Percentiles rank a stretch among this genome's conserved stretches.
Conservation (phyloP, 2,113 vertebrate species). For the Xenotilapia caudafasciata region DNA sequence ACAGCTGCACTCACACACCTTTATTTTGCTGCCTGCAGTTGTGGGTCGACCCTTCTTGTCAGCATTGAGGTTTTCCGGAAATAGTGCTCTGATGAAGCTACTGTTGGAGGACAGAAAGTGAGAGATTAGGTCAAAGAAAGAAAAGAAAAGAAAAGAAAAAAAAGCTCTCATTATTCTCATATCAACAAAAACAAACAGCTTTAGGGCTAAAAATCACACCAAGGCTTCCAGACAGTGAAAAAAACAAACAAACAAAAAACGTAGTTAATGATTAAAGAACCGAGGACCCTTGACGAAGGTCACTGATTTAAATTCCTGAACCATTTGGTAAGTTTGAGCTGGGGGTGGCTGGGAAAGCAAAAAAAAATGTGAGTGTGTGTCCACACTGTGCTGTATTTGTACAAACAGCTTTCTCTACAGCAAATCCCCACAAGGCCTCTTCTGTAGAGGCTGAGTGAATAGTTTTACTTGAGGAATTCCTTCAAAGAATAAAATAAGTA, state of each 20-base stretch:
- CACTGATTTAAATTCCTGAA: conserved; percentile 30
- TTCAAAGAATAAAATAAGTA: neutral
- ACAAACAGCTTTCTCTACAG: neutral
- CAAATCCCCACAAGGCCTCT: neutral
- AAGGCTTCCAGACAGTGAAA: neutral
- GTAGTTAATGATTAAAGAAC: conserved; percentile 36
- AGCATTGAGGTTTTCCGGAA: conserved; percentile 91
- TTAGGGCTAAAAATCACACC: neutral
- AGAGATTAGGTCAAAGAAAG: neutral
- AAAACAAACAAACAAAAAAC: neutral
- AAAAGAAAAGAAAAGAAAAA: neutral
- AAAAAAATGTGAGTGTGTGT: neutral
- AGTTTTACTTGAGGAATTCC: neutral
- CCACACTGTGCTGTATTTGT: neutral
- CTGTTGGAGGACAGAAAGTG: conserved; percentile 57
- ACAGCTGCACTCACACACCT: conserved; percentile 71
- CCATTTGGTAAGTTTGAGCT: neutral
- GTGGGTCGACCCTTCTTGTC: conserved; percentile 98
- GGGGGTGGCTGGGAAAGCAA: neutral
- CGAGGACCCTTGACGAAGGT: conserved; percentile 19
- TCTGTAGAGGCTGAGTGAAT: neutral
- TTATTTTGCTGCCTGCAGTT: conserved; percentile 96
- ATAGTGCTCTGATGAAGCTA: conserved; percentile 90
- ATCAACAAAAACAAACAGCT: neutral
- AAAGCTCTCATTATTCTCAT: neutral